These are phyloP conservation scores for Diarsia dahlii DNA, from an alignment of 2,888 invertebrate species.

Conservation along the genomic window DNA sequence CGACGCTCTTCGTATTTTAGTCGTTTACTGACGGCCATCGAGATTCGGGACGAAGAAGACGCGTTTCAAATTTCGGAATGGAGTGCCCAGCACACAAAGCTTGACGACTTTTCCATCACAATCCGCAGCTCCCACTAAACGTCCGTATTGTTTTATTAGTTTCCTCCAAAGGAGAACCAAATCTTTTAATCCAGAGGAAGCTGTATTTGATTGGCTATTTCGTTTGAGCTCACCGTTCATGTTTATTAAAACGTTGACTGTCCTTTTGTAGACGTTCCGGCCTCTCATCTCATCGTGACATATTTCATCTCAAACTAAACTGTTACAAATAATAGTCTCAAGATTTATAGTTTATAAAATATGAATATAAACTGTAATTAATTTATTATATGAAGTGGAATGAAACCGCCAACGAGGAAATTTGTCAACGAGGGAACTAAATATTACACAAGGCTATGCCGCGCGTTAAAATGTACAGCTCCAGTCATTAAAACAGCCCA, in stretches of 20 bases:
- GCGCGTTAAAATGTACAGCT: slow-evolving; percentile 65
- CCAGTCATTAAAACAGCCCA: slow-evolving; percentile 66
- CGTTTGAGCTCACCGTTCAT: slow-evolving; percentile 41
- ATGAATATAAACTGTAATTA: slow-evolving; percentile 62
- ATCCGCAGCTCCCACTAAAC: slow-evolving; percentile 31
- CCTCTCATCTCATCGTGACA: slow-evolving; percentile 17
- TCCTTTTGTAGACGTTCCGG: slow-evolving; percentile 11
- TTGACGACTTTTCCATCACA: slow-evolving; percentile 29
- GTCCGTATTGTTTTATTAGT: slow-evolving; percentile 48
- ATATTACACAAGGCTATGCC: slow-evolving; percentile 66
- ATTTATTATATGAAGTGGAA: slow-evolving; percentile 67
- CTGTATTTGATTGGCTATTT: slow-evolving; percentile 47
- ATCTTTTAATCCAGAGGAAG: slow-evolving; percentile 40
- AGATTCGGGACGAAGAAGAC: neutral
- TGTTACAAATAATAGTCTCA: slow-evolving; percentile 36
- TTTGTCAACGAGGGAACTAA: slow-evolving; percentile 70
- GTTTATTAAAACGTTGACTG: slow-evolving; percentile 45
- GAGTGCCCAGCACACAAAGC: slow-evolving; percentile 6
- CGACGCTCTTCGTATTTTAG: slow-evolving; percentile 37
- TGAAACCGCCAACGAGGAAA: slow-evolving; percentile 68
- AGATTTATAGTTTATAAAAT: slow-evolving; percentile 53
- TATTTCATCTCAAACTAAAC: slow-evolving; percentile 34
- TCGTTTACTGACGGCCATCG: slow-evolving; percentile 28
- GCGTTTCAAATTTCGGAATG: slow-evolving; percentile 22
- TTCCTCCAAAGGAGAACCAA: slow-evolving; percentile 25